Evolutionary conservation across 2,888 invertebrate species (phyloP).

Genomic region (Nasonia oneida): DNA sequence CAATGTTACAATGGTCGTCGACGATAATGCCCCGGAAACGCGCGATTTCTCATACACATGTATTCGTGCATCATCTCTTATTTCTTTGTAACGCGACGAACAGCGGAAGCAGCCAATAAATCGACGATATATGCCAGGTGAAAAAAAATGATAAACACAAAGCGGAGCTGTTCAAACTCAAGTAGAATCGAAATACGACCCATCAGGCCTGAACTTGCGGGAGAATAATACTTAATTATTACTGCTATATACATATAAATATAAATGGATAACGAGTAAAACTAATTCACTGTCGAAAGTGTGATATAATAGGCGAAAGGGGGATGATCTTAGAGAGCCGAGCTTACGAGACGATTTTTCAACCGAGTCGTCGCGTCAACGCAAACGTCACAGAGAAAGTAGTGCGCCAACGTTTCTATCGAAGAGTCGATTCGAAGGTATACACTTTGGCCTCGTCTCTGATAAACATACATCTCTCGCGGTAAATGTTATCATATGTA

Average conservation of each 20-base stretch:
- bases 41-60: constrained; percentile 59
- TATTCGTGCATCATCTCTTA: constrained; percentile 41
- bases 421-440: neutral
- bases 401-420: neutral
- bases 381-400: neutral
- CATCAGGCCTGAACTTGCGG: constrained; percentile 49
- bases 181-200: constrained; percentile 22
- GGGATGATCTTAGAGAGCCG: neutral
- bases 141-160: neutral
- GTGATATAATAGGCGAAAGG: constrained; percentile 47
- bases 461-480: constrained; percentile 8
- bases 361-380: neutral
- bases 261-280: constrained; percentile 28
- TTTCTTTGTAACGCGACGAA: constrained; percentile 1
- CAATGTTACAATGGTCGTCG: constrained; percentile 36
- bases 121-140: neutral
- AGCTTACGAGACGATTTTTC: constrained; percentile 13
- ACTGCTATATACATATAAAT: neutral
- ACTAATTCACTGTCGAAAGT: constrained; percentile 54
- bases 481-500: constrained; percentile 46
- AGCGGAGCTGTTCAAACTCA: neutral
- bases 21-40: constrained; percentile 65
- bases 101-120: constrained; percentile 13
- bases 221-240: constrained; percentile 29
- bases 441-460: neutral